phyloP scores from a whole-genome alignment of 2,113 vertebrate species.

The Aleadryas rufinucha region DNA sequence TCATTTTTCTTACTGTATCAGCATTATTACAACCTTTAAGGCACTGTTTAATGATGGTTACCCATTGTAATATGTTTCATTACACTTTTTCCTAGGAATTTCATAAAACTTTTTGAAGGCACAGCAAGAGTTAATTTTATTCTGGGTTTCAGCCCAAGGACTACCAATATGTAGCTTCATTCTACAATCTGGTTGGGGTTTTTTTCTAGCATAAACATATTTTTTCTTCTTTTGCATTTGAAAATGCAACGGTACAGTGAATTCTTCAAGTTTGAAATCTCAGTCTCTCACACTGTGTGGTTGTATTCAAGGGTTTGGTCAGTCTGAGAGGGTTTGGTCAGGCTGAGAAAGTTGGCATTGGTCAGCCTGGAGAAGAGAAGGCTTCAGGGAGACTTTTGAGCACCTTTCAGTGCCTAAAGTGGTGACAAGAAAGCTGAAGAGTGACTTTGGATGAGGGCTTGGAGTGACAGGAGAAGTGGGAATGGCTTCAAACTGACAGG shows the following conservation, averaged over 20 bases:
- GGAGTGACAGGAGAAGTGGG: background rate
- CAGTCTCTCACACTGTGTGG: background rate
- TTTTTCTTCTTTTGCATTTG: background rate
- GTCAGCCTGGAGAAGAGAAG: background rate
- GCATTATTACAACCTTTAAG: background rate
- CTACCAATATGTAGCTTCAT: background rate
- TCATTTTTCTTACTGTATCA: background rate
- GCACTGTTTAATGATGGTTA: background rate
- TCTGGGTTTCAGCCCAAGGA: background rate
- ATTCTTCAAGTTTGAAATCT: background rate
- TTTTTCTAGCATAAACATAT: background rate
- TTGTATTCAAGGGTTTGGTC: background rate
- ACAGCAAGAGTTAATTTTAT: background rate
- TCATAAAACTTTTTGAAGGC: background rate
- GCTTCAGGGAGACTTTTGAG: background rate
- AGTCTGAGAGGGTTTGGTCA: background rate
- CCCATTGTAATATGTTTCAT: background rate
- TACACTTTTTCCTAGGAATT: background rate
- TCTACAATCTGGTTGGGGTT: background rate
- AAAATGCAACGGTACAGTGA: background rate
- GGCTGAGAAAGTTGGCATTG: background rate
- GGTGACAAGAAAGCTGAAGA: background rate
- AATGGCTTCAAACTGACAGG: background rate
- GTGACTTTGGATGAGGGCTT: background rate
- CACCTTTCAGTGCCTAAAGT: background rate